phyloP scores from a whole-genome alignment of 2,888 invertebrate genomes.

The Diploptera punctata region DNA sequence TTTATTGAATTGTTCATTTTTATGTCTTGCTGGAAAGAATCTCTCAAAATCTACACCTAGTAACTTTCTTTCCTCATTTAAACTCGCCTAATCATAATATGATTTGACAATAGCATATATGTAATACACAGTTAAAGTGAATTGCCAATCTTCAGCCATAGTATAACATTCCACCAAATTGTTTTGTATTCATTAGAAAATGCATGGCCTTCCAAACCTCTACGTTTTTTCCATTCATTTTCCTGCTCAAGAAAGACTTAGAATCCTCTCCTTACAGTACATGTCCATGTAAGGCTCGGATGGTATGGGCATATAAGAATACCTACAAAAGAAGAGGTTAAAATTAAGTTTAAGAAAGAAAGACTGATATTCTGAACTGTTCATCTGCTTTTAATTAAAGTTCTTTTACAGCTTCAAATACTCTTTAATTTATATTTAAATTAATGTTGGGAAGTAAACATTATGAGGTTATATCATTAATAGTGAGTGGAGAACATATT shows the following conservation, averaged over 20 bases:
- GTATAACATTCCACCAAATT: neutral
- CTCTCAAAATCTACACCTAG: neutral
- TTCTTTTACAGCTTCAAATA: neutral
- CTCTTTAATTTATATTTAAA: neutral
- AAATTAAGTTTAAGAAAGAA: too few species aligned
- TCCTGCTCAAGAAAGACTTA: neutral
- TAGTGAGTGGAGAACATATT: too few species aligned
- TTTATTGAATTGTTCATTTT: neutral
- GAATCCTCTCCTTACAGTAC: too few species aligned
- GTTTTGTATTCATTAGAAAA: neutral
- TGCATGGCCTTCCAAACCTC: neutral
- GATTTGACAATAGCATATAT: neutral
- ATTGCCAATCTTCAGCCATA: neutral
- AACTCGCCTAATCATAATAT: neutral
- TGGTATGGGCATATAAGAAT: too few species aligned
- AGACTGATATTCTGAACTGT: neutral
- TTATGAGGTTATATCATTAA: too few species aligned
- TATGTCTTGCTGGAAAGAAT: neutral
- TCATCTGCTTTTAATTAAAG: neutral
- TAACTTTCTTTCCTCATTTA: neutral
- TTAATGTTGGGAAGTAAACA: too few species aligned
- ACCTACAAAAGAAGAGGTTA: too few species aligned
- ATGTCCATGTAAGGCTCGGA: too few species aligned
- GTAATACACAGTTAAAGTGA: neutral
- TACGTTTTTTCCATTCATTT: neutral